Conservation (phyloP, 2,888 invertebrate genomes). For the Loripinus fragilis region DNA sequence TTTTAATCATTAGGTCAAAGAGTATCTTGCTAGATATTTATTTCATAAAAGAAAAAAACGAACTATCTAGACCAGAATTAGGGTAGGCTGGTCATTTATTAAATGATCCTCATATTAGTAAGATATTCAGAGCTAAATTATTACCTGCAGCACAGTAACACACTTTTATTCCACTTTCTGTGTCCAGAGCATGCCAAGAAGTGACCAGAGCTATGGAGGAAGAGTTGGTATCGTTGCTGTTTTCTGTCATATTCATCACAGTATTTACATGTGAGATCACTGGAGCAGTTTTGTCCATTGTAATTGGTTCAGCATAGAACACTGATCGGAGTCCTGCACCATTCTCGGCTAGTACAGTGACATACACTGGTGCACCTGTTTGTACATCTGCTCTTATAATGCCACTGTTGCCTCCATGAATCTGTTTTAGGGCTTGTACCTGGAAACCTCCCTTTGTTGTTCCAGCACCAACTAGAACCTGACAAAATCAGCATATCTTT, state of each 20-base stretch:
- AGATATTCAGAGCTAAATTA: too few species aligned
- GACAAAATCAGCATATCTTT: too few species aligned
- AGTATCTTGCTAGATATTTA: too few species aligned
- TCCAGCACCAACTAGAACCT: slow-evolving; percentile 51
- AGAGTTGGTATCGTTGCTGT: neutral
- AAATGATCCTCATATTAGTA: too few species aligned
- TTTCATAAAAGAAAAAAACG: too few species aligned
- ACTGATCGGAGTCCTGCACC: slow-evolving; percentile 46
- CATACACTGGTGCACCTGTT: slow-evolving; percentile 46
- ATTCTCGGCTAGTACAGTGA: slow-evolving; percentile 53
- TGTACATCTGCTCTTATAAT: slow-evolving; percentile 38
- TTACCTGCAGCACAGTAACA: neutral
- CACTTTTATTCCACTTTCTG: neutral
- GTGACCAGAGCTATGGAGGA: neutral
- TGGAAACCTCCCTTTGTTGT: slow-evolving; percentile 57
- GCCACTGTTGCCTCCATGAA: slow-evolving; percentile 24
- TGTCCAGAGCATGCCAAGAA: neutral
- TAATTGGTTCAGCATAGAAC: slow-evolving; percentile 31
- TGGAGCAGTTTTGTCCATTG: slow-evolving; percentile 56
- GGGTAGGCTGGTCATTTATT: too few species aligned
- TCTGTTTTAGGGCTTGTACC: slow-evolving; percentile 35
- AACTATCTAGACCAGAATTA: too few species aligned
- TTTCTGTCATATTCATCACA: neutral
- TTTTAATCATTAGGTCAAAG: too few species aligned
- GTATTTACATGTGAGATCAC: neutral